These are phyloP conservation scores for Andrena praecox DNA, from an alignment of 2,888 invertebrate species.

Conservation along the genomic window DNA sequence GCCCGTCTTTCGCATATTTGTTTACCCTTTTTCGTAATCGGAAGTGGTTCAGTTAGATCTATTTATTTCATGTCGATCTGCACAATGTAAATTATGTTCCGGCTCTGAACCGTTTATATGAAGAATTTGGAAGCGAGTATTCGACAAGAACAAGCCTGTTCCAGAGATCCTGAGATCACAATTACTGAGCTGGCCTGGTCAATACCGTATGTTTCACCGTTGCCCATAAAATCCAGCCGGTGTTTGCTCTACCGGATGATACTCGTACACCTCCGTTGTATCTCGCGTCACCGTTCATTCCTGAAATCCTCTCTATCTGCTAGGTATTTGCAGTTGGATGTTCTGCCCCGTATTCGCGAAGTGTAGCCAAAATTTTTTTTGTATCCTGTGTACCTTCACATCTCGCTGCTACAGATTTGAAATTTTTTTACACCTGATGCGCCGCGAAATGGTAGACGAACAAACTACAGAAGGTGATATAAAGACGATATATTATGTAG, in stretches of 20 bases:
- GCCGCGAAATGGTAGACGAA: neutral
- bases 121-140: constrained; percentile 27
- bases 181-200: constrained; percentile 51
- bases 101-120: too few species aligned
- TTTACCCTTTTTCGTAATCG: too few species aligned
- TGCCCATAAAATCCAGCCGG: constrained; percentile 64
- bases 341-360: constrained; percentile 19
- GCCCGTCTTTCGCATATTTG: too few species aligned
- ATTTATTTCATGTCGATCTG: too few species aligned
- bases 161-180: constrained; percentile 38
- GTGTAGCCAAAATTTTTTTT: constrained; percentile 25
- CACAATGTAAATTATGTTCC: too few species aligned
- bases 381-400: neutral
- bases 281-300: constrained; percentile 52
- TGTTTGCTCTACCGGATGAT: constrained; percentile 46
- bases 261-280: constrained; percentile 26
- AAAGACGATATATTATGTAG: neutral
- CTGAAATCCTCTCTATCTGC: constrained; percentile 60
- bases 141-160: constrained; percentile 38
- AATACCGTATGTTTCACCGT: constrained; percentile 53
- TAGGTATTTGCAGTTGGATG: constrained; percentile 27
- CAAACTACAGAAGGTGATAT: neutral
- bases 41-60: too few species aligned
- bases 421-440: constrained; percentile 26
- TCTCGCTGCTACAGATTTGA: neutral